phyloP scores from a whole-genome alignment of 2,113 vertebrate genomes.

The Alexandromys fortis region DNA sequence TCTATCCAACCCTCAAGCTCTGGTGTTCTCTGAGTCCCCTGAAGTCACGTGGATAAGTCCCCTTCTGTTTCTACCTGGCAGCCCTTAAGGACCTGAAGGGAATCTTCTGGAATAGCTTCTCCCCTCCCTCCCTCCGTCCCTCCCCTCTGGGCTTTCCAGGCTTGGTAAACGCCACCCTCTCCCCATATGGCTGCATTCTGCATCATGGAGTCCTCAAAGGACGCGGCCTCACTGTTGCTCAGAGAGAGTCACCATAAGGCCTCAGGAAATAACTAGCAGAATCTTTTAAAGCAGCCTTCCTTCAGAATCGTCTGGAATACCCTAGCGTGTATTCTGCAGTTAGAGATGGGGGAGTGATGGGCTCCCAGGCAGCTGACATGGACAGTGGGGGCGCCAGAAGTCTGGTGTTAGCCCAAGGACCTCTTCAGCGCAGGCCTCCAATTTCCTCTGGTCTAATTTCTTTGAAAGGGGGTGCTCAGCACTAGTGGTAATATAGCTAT shows the following conservation, averaged over 20 bases:
- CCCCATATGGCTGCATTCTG: not conserved
- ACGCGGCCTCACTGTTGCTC: not conserved
- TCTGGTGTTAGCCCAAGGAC: not conserved
- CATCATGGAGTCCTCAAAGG: not conserved
- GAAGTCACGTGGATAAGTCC: not conserved
- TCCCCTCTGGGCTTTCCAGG: not conserved
- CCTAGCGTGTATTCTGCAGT: not conserved
- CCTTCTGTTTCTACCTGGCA: not conserved
- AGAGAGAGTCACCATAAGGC: not conserved
- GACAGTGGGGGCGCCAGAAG: not conserved
- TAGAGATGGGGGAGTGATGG: not conserved
- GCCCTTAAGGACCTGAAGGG: not conserved
- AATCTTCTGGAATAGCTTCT: not conserved
- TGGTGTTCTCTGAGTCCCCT: not conserved
- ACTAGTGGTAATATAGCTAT: not conserved
- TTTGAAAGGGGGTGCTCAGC: not conserved
- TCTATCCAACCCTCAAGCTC: not conserved
- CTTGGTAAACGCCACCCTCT: not conserved
- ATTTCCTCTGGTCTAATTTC: constrained; percentile 45
- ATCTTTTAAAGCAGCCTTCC: not conserved
- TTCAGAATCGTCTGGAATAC: constrained; percentile 27
- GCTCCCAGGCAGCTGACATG: not conserved
- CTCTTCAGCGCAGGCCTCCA: not conserved
- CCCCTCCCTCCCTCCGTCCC: no score
- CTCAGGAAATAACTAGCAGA: not conserved